Base-by-base conservation (phyloP, 2,888 invertebrate genomes). In the Melanotus villosus region DNA sequence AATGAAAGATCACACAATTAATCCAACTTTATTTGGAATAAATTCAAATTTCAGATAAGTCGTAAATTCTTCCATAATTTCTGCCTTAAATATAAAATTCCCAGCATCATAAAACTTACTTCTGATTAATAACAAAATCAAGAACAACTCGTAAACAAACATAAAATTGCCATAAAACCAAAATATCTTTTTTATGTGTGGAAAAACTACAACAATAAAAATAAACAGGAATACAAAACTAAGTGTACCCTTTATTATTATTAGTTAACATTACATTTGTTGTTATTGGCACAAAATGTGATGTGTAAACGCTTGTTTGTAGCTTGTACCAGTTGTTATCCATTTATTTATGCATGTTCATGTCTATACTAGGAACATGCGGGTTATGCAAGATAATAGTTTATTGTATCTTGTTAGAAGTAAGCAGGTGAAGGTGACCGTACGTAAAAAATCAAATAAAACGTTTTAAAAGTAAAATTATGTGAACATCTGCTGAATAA, bases 321-420 rank as follows among this genome's bases (percentile, higher is more conserved):
- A 59, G 18, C 60, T 50, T 34, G 45, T 60, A 34, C 7, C 23
- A 18, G 47, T 60, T 38, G 63, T 63, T 63, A 63, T 63, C 52
- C 30, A 18, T 12, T 63, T 63, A 52, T 52, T 63, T 63, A 63
- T 63, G 41, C 63, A 41, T 32, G 63, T 30, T 38, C 50, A 54
- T 41, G 19, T 38, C 50, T 52, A 52, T 52, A 50, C 38, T 36
- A 52, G 52, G 52, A 63, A 52, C 30, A 52, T 52, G 63, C 63
- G 36, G 63, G 52, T 63, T 63, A 63, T 63, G 63, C 38, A 52
- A 52, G 63, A 63, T 52, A 52, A 54, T 63, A 23, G 63, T 63
- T 63, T 63, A 63, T 54, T 63, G 41, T 63, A 52, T 50, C 26
- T 21, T 10, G 38, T 12, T 38, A 10, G 14, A 23, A 52, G 12